Percentiles rank a stretch among this genome's conserved stretches.
phyloP scores from a whole-genome alignment of 2,797 vertebrate species.

The Gephyroberyx darwinii region DNA sequence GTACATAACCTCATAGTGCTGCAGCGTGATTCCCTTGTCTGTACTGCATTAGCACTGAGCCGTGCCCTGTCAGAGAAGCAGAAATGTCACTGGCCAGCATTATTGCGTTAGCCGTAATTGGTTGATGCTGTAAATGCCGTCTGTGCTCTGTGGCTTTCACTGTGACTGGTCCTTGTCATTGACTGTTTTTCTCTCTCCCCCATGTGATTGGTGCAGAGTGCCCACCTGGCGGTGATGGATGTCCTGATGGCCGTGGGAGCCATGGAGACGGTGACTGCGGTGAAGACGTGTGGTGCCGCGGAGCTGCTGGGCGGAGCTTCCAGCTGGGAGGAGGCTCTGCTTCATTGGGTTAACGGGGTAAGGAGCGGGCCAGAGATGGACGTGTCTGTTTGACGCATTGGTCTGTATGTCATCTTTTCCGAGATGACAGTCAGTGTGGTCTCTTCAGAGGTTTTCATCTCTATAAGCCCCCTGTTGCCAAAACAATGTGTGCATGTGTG shows the following conservation, averaged over 20 bases:
- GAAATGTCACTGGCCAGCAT: conserved; percentile 41
- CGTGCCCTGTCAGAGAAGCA: conserved; percentile 8
- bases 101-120: conserved; percentile 55
- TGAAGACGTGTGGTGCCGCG: conserved; percentile 68
- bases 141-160: conserved; percentile 12
- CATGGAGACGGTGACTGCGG: conserved; percentile 83
- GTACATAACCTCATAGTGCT: not conserved
- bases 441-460: not conserved
- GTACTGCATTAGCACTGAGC: conserved; percentile 26
- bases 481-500: not conserved
- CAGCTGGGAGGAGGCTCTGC: conserved; percentile 85
- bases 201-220: conserved; percentile 80
- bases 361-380: conserved; percentile 32
- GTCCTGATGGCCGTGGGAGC: conserved; percentile 87
- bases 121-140: conserved; percentile 38
- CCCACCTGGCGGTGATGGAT: conserved; percentile 90
- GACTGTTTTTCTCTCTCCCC: conserved; percentile 41
- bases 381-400: not conserved
- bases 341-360: conserved; percentile 90
- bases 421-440: not conserved
- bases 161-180: conserved; percentile 26
- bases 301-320: conserved; percentile 76
- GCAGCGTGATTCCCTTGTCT: conserved; percentile 6
- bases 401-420: not conserved
- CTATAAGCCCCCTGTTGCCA: too few relatives aligned